Conservation (phyloP, 2,888 invertebrate genomes). For the Gymnocheta viridis region DNA sequence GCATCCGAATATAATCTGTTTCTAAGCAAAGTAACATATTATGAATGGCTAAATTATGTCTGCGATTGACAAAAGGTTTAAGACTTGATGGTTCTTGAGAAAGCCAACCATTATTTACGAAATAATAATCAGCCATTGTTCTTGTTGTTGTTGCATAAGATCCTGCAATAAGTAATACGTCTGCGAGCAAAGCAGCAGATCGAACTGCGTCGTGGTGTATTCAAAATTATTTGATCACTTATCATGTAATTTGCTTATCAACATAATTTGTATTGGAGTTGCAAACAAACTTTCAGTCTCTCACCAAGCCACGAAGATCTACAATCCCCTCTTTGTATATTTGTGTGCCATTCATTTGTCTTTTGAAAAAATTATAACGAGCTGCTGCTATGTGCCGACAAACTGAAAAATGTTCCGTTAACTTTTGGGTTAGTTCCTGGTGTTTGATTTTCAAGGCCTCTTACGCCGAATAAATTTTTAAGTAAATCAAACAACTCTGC, state of each 20-base stretch:
- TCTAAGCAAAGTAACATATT: no score
- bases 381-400: neutral
- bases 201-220: constrained; percentile 37
- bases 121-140: no score
- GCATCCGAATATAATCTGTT: no score
- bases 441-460: no score
- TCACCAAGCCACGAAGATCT: constrained; percentile 67
- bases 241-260: neutral
- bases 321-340: constrained; percentile 66
- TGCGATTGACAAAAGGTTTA: no score
- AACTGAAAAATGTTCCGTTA: constrained; percentile 3
- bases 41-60: no score
- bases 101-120: no score
- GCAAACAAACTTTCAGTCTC: constrained; percentile 64
- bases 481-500: constrained; percentile 64
- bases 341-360: constrained; percentile 55
- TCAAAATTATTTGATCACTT: neutral
- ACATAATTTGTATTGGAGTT: neutral
- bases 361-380: neutral
- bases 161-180: no score
- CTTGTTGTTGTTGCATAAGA: no score
- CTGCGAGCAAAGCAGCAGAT: constrained; percentile 59
- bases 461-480: constrained; percentile 67
- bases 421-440: no score
- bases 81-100: no score